Evolutionary conservation across 2,113 vertebrate species (phyloP).

Genomic region (Spea multiplicata): DNA sequence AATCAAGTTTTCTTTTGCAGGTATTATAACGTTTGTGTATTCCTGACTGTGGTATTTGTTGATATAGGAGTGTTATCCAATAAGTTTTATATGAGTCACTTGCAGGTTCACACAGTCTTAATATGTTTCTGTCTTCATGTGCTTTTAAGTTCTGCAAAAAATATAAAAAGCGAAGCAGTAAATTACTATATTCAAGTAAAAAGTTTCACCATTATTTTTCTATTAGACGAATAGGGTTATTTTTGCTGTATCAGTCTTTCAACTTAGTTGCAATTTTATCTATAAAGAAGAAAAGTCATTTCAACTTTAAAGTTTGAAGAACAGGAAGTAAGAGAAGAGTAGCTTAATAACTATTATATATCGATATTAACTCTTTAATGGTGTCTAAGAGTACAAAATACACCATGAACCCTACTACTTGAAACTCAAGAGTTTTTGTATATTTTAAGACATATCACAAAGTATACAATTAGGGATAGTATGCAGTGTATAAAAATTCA

Average conservation of each 20-base stretch:
- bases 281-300: no score
- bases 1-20: neutral
- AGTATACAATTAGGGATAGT: no score
- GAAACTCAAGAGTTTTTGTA: no score
- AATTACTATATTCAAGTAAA: neutral
- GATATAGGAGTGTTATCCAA: neutral
- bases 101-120: neutral
- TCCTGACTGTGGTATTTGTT: neutral
- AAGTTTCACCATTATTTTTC: neutral
- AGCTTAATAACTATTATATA: no score
- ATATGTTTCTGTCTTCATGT: neutral
- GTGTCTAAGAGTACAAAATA: no score
- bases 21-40: neutral
- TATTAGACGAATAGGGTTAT: neutral
- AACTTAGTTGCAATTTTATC: no score
- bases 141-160: slow-evolving; percentile 12
- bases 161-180: neutral
- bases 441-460: no score
- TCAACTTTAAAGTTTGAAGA: no score
- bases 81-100: slow-evolving; percentile 2
- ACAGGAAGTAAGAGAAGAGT: no score
- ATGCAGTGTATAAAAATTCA: no score
- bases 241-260: neutral
- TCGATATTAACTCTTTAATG: no score
- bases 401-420: no score